A percentile compares a stretch with the other conserved stretches of the same genome.
phyloP scores from a whole-genome alignment of 92 coral and sea anemone species.

The Scolanthus callimorphus region DNA sequence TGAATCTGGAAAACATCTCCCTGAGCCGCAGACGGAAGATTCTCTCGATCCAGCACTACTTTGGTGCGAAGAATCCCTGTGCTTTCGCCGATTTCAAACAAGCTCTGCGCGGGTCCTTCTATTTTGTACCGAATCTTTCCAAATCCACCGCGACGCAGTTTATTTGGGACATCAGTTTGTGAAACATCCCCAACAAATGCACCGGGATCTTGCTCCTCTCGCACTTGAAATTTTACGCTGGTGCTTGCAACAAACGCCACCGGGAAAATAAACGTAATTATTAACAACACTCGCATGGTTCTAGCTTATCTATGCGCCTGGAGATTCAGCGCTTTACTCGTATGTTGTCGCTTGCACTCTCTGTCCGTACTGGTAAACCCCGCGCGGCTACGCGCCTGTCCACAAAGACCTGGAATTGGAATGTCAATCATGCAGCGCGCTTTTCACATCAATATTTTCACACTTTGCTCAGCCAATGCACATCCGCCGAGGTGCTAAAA shows the following conservation, averaged over 20 bases:
- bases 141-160: conserved; percentile 30
- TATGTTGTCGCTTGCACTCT: too few relatives aligned
- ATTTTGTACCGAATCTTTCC: conserved; percentile 42
- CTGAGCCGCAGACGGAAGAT: conserved; percentile 21
- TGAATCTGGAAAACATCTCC: conserved; percentile 56
- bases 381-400: neutral
- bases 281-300: neutral
- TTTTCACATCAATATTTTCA: neutral
- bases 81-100: conserved; percentile 29
- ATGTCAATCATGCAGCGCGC: neutral
- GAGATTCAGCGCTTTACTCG: too few relatives aligned
- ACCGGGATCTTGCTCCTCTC: conserved; percentile 53
- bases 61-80: conserved; percentile 63
- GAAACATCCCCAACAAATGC: conserved; percentile 74
- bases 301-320: too few relatives aligned
- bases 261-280: neutral
- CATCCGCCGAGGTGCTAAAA: neutral
- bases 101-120: conserved; percentile 33
- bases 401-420: neutral
- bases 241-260: conserved; percentile 1
- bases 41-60: conserved; percentile 55
- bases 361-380: neutral
- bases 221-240: conserved; percentile 34
- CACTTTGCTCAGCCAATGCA: neutral
- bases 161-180: conserved; percentile 21